Evolutionary conservation across 1,140 invertebrate genomes (phyloP).

Genomic region (Hypothenemus hampei): DNA sequence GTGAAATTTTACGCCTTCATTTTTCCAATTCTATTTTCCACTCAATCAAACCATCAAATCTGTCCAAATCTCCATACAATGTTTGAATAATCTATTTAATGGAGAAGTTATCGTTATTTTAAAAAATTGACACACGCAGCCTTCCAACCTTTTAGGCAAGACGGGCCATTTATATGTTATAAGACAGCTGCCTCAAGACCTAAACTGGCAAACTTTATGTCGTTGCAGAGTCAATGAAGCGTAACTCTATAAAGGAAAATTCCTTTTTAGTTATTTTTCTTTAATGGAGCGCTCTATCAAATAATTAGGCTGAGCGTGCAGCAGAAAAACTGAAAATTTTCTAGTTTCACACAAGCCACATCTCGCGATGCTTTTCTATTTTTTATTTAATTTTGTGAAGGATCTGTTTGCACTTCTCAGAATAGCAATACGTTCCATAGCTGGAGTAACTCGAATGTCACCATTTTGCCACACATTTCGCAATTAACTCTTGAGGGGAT

Average conservation of each 20-base stretch:
- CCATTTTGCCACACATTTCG: constrained; percentile 17
- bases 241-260: neutral
- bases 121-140: neutral
- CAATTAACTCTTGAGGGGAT: too few relatives aligned
- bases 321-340: neutral
- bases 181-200: neutral
- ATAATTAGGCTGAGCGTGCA: neutral
- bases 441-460: too few relatives aligned
- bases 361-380: neutral
- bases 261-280: neutral
- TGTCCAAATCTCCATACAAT: neutral
- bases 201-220: neutral
- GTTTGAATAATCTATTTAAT: neutral
- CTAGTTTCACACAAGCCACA: neutral
- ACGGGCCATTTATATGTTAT: neutral
- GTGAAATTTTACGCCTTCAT: neutral
- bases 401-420: neutral
- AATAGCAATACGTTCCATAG: neutral
- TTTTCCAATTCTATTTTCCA: neutral
- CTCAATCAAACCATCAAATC: neutral
- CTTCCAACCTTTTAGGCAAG: neutral
- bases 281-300: neutral
- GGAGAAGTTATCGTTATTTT: neutral
- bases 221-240: neutral
- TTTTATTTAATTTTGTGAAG: neutral